A percentile compares a stretch with the other conserved stretches of the same genome.
Evolutionary conservation across 2,797 vertebrate species (phyloP).

Genomic region (Alauda arvensis): DNA sequence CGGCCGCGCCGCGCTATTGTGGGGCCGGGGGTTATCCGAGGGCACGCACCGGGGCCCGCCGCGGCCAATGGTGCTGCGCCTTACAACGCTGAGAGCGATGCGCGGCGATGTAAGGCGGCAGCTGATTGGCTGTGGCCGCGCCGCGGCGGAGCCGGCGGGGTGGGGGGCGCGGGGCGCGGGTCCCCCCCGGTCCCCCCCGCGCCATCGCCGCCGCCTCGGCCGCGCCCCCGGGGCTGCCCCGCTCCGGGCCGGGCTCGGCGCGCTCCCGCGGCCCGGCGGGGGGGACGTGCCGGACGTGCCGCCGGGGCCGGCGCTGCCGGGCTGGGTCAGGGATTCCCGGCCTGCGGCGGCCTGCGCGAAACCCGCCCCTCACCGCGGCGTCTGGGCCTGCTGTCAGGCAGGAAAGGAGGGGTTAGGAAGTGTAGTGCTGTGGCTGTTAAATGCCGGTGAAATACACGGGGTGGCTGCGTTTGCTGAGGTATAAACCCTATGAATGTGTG

Average conservation of each 20-base stretch:
- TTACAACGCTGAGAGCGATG: conserved; percentile 55
- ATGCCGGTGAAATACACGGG: neutral
- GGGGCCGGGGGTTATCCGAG: conserved; percentile 68
- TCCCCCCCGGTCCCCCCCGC: neutral
- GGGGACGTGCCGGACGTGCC: neutral
- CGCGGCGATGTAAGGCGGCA: conserved; percentile 26
- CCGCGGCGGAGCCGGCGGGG: conserved; percentile 52
- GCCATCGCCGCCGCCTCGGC: neutral
- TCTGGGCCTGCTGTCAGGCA: neutral
- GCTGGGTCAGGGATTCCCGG: neutral
- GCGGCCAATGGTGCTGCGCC: conserved; percentile 74
- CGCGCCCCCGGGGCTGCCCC: neutral
- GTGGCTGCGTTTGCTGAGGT: neutral
- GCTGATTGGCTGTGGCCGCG: conserved; percentile 73
- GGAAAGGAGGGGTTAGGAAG: neutral
- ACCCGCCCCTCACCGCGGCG: neutral
- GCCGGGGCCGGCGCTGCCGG: neutral
- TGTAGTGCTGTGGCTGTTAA: neutral
- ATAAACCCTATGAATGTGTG: neutral
- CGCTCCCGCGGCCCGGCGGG: neutral
- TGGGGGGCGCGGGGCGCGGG: neutral
- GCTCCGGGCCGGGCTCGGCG: neutral
- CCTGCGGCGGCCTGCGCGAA: conserved; percentile 6
- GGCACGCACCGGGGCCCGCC: conserved; percentile 60
- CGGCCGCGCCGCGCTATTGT: conserved; percentile 63